Evolutionary conservation across 2,797 vertebrate species (phyloP).

Genomic region (Enteromius viviparus): DNA sequence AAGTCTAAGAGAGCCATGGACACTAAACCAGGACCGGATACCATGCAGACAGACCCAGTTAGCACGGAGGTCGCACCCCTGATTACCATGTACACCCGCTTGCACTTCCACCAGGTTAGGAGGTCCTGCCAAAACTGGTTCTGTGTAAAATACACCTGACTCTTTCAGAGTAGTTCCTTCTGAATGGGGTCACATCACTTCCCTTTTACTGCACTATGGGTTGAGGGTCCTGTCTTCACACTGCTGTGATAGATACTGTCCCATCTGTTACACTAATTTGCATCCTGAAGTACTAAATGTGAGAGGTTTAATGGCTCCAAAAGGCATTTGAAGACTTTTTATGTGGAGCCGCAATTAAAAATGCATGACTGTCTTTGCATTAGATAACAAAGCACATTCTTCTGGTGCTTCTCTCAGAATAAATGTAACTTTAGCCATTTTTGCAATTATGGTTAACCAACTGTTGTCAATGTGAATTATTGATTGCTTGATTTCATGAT

Average conservation of each 20-base stretch:
- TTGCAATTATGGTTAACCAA: not conserved
- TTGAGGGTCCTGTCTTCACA: constrained; percentile 11
- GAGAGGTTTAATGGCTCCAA: not conserved
- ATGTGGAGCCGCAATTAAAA: not conserved
- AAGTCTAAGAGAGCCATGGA: constrained; percentile 41
- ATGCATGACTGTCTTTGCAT: not conserved
- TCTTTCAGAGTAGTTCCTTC: not conserved
- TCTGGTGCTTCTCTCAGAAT: not conserved
- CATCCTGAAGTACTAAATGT: not conserved
- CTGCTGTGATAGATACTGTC: not conserved
- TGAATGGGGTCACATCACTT: not conserved
- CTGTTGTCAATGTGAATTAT: not conserved
- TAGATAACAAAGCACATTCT: not conserved
- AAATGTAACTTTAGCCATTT: not conserved
- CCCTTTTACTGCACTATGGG: not conserved
- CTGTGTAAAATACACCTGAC: constrained; percentile 9
- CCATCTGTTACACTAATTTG: constrained; percentile 8
- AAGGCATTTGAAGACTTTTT: not conserved
- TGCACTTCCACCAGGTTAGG: constrained; percentile 21
- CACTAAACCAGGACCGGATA: constrained; percentile 38
- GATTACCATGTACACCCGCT: constrained; percentile 2
- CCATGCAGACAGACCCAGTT: constrained; percentile 35
- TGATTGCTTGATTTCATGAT: not conserved
- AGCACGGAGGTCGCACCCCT: constrained; percentile 1
- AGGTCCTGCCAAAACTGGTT: not conserved